Evolutionary conservation across 2,888 invertebrate genomes (phyloP), one percentile per base, ranked within the genome.

Genomic region (Chesias legatella): DNA sequence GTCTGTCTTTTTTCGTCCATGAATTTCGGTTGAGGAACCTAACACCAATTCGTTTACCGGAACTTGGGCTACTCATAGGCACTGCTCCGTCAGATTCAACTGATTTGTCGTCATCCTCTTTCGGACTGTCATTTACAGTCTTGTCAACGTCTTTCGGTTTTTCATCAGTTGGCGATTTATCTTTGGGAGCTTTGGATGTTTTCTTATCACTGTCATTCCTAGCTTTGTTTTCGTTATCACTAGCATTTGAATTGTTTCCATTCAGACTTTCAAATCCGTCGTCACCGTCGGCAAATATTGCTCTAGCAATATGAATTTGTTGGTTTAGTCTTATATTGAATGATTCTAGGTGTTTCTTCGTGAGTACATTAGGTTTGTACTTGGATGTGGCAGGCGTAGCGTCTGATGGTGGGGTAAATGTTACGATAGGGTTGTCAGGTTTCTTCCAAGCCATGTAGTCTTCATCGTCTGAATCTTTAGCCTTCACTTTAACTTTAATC

Each of bases 231-330:
- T 86, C 86, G 26, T 64, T 78, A 47, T 88, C 85, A 53, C 93
- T 93, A 36, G 91, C 91, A 61, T 92, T 91, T 0, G 94, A 94
- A 52, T 93, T 93, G 67, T 94, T 94, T 6, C 94, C 94, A 60
- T 94, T 95, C 6, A 95, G 89, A 71, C 95, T 95, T 80, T 95
- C 95, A 63, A 95, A 95, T 7, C 95, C 95, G 66, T 95, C 95
- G 65, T 95, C 95, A 67, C 94, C 88, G 44, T 89, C 89, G 17
- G 82, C 81, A 28, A 84, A 71, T 34, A 72, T 63, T 0, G 74
- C 69, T 60, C 70, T 67, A 0, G 71, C 64, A 24, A 67, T 56
- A 26, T 69, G 71, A 17, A 64, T 58, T 40, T 71, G 67, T 28
- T 69, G 60, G 35, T 71, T 72, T 40, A 79, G 79, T 41, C 77